Percentiles rank a stretch among this genome's conserved stretches.
Evolutionary conservation across 2,113 vertebrate species (phyloP).

Genomic region (Jaculus jaculus): DNA sequence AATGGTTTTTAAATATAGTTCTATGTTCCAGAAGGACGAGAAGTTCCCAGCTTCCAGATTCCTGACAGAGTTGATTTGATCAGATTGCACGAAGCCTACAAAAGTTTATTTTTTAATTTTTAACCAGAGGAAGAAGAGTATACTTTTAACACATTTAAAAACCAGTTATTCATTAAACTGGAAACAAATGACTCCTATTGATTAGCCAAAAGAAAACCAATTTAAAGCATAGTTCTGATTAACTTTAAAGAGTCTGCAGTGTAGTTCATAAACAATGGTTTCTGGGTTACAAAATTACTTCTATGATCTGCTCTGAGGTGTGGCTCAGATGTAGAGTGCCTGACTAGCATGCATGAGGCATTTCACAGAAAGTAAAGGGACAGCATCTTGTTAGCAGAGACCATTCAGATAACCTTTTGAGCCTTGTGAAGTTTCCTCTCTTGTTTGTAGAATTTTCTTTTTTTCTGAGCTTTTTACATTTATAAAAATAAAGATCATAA

Average conservation of each 20-base stretch:
- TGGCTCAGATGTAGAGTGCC: not conserved
- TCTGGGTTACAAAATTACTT: not conserved
- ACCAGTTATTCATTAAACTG: constrained; percentile 44
- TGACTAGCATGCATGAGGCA: not conserved
- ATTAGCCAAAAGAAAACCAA: constrained; percentile 21
- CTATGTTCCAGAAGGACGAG: not conserved
- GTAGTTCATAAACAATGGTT: not conserved
- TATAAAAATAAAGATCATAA: not conserved
- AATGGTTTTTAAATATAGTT: not conserved
- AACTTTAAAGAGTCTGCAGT: constrained; percentile 6
- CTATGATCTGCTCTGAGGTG: not conserved
- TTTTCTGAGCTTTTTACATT: not conserved
- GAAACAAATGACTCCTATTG: not conserved
- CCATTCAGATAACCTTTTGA: not conserved
- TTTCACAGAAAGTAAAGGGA: not conserved
- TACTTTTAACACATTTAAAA: constrained; percentile 5
- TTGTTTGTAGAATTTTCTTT: not conserved
- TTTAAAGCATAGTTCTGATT: not conserved
- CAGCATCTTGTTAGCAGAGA: not conserved
- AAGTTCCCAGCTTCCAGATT: not conserved
- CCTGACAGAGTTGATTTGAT: constrained; percentile 64
- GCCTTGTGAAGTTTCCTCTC: not conserved
- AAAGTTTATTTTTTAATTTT: constrained; percentile 61
- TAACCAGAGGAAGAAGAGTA: not conserved
- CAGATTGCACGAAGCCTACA: constrained; percentile 49